Evolutionary conservation across 2,888 invertebrate species (phyloP).

Genomic region (Drosophila monieri): DNA sequence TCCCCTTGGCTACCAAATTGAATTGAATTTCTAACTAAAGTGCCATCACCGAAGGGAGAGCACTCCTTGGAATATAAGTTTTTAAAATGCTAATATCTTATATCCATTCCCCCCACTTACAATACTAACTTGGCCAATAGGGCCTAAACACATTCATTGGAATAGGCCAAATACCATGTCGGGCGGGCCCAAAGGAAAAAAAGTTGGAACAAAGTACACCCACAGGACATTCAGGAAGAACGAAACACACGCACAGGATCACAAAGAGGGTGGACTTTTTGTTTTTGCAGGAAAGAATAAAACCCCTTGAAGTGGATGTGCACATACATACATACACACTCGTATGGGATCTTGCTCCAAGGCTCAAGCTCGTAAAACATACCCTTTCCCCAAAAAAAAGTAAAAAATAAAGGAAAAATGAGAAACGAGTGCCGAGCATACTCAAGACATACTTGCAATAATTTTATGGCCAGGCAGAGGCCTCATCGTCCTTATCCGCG

Average conservation of each 20-base stretch:
- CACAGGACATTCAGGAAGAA: conserved; percentile 46
- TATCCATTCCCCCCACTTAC: not conserved
- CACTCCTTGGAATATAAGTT: not conserved
- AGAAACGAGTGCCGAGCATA: conserved; percentile 72
- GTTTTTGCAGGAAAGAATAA: conserved; percentile 72
- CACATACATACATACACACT: conserved; percentile 26
- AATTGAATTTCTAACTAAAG: not conserved
- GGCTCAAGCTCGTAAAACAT: conserved; percentile 72
- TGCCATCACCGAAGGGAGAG: not conserved
- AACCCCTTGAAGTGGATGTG: conserved; percentile 71
- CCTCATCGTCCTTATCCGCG: conserved; percentile 30
- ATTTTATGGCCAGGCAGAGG: conserved; percentile 73
- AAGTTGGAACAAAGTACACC: conserved; percentile 29
- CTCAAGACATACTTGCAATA: conserved; percentile 78
- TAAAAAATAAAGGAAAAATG: conserved; percentile 24
- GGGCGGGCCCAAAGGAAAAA: conserved; percentile 39
- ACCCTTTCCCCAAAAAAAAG: conserved; percentile 62
- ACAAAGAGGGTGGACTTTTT: conserved; percentile 65
- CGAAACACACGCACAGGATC: conserved; percentile 58
- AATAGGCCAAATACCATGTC: conserved; percentile 40
- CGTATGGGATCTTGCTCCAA: conserved; percentile 56
- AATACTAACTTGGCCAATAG: conserved; percentile 11
- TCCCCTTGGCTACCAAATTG: not conserved
- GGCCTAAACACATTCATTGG: conserved; percentile 8
- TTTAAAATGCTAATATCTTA: not conserved